Conservation (phyloP, 1,140 invertebrate species). For the Solen grandis region DNA sequence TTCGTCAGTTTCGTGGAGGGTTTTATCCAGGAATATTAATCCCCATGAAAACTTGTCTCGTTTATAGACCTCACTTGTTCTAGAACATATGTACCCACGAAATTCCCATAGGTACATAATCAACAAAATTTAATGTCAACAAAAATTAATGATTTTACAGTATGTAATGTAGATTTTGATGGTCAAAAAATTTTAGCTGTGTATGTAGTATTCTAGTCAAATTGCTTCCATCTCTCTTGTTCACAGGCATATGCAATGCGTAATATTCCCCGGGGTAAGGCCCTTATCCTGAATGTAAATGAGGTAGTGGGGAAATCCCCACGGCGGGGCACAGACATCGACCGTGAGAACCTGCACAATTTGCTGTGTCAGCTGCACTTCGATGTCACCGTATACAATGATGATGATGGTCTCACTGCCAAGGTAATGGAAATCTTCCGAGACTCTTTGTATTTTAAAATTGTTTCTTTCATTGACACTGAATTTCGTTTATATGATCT, state of each 20-base stretch:
- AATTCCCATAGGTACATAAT: background rate
- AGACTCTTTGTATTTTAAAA: no score
- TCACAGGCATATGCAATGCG: conserved; percentile 74
- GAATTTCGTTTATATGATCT: no score
- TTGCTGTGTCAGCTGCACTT: conserved; percentile 76
- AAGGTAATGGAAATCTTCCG: conserved; percentile 64
- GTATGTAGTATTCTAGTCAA: background rate
- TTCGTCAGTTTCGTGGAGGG: no score
- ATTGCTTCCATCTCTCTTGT: background rate
- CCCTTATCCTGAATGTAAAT: conserved; percentile 76
- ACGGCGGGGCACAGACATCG: conserved; percentile 73
- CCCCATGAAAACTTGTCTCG: no score
- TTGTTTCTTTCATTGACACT: no score
- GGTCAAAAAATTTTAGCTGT: background rate
- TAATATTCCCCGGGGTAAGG: conserved; percentile 71
- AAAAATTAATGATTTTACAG: no score
- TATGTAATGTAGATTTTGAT: background rate
- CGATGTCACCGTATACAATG: conserved; percentile 69
- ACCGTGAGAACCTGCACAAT: conserved; percentile 73
- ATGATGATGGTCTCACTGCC: conserved; percentile 71
- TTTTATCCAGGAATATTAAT: no score
- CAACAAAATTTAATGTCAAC: no score
- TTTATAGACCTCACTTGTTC: no score
- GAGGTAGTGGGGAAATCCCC: conserved; percentile 71
- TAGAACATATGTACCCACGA: background rate